A percentile compares a stretch with the other conserved stretches of the same genome.
phyloP scores from a whole-genome alignment of 2,888 invertebrate species.

The Conops quadrifasciatus region DNA sequence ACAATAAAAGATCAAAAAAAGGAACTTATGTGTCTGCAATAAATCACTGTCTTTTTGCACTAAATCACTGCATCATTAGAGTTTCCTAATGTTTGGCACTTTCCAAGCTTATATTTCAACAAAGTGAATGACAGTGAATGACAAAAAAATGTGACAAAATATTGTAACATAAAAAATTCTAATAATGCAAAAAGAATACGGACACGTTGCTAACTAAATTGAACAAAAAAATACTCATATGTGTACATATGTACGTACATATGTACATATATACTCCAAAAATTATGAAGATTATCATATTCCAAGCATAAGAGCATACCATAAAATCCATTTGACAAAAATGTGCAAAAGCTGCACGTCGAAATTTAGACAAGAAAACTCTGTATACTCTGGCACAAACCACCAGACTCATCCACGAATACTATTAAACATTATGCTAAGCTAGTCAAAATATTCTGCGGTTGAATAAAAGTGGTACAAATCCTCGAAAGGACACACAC shows the following conservation, averaged over 20 bases:
- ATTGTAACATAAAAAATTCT: slow-evolving; percentile 1
- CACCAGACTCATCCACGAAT: slow-evolving; percentile 48
- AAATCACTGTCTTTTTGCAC: slow-evolving; percentile 30
- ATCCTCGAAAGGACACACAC: slow-evolving; percentile 41
- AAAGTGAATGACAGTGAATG: slow-evolving; percentile 23
- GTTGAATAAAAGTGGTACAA: slow-evolving; percentile 43
- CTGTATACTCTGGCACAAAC: neutral
- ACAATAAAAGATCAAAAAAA: neutral
- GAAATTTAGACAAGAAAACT: too few species aligned
- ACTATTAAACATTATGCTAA: slow-evolving; percentile 42
- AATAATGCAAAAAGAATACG: slow-evolving; percentile 1
- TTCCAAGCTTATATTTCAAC: slow-evolving; percentile 26
- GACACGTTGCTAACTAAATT: slow-evolving; percentile 15
- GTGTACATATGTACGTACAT: too few species aligned
- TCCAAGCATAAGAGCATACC: slow-evolving; percentile 41
- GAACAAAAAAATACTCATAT: slow-evolving; percentile 41
- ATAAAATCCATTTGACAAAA: slow-evolving; percentile 54
- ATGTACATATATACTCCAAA: neutral
- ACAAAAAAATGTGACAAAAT: slow-evolving; percentile 27
- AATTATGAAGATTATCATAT: slow-evolving; percentile 59
- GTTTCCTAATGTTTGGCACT: slow-evolving; percentile 10
- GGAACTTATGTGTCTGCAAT: slow-evolving; percentile 7
- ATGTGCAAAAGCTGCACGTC: too few species aligned
- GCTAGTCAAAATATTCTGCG: slow-evolving; percentile 31
- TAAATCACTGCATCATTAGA: neutral